Evolutionary conservation across 2,797 vertebrate species (phyloP).

Genomic region (Psittacula derbiana): DNA sequence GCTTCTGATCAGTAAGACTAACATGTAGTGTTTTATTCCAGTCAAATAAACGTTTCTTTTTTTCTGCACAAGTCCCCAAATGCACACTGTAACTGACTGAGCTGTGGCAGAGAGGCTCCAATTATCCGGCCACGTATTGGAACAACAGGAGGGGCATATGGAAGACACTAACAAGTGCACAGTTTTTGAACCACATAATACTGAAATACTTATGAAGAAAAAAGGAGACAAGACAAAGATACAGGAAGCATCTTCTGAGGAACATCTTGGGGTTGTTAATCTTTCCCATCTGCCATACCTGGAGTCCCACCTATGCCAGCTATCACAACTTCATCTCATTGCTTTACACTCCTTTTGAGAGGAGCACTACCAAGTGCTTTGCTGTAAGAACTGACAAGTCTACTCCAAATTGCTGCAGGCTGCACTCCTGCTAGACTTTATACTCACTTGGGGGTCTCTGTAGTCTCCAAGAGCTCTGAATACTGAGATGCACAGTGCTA

Average conservation of each 20-base stretch:
- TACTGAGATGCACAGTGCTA: slow-evolving; percentile 98
- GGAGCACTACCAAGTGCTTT: neutral
- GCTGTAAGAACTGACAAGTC: neutral
- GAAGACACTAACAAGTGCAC: neutral
- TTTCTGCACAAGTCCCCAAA: neutral
- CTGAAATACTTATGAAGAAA: neutral
- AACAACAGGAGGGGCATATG: neutral
- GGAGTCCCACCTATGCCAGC: neutral
- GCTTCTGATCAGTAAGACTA: neutral
- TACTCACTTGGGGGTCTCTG: slow-evolving; percentile 96
- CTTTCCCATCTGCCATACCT: neutral
- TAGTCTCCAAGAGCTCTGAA: slow-evolving; percentile 93
- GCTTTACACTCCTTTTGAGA: neutral
- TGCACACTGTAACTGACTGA: neutral
- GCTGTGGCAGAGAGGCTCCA: neutral
- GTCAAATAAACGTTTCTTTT: neutral
- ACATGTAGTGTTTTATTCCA: neutral
- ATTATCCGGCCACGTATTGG: neutral
- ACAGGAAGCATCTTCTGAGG: neutral
- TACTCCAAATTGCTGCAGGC: neutral
- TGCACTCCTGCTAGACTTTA: neutral
- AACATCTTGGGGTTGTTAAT: neutral
- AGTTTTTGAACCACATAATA: neutral
- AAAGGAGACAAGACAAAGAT: neutral
- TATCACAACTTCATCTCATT: neutral